Evolutionary conservation across 2,888 invertebrate species (phyloP).

Genomic region (Melipona bicolor): DNA sequence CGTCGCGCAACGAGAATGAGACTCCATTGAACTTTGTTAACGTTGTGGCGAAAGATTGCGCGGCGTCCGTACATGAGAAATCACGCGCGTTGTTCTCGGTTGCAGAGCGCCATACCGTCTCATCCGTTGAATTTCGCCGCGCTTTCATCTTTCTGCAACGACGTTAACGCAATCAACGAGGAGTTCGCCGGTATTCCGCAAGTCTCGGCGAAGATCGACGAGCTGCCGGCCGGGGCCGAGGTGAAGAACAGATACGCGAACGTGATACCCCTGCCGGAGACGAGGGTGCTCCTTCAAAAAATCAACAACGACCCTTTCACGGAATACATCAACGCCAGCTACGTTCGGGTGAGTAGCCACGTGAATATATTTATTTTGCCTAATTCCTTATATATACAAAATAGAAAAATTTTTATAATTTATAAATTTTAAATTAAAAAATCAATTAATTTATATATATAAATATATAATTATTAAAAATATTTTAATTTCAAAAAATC

Average conservation of each 20-base stretch:
- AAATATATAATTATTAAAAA: too few relatives aligned
- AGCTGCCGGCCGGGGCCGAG: constrained; percentile 94
- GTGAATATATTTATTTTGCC: too few relatives aligned
- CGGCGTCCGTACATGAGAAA: neutral
- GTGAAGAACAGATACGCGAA: constrained; percentile 97
- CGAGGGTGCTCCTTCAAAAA: constrained; percentile 91
- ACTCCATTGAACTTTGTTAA: constrained; percentile 23
- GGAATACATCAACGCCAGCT: constrained; percentile 98
- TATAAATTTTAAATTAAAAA: too few relatives aligned
- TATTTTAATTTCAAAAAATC: too few relatives aligned
- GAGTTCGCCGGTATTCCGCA: constrained; percentile 94
- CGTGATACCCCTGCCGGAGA: constrained; percentile 96
- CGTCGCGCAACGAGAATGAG: neutral
- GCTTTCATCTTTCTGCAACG: constrained; percentile 90
- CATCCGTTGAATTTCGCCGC: constrained; percentile 92
- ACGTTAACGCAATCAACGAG: constrained; percentile 89
- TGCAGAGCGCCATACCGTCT: constrained; percentile 85
- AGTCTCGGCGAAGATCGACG: constrained; percentile 91
- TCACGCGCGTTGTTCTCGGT: constrained; percentile 18
- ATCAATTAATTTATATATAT: too few relatives aligned
- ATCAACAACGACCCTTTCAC: constrained; percentile 91
- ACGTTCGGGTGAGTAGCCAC: constrained; percentile 90
- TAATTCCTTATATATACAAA: too few relatives aligned
- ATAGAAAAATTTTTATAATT: too few relatives aligned
- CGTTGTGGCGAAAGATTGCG: neutral